Evolutionary conservation across 2,113 vertebrate genomes (phyloP).

Genomic region (Petrocephalus zakoni): DNA sequence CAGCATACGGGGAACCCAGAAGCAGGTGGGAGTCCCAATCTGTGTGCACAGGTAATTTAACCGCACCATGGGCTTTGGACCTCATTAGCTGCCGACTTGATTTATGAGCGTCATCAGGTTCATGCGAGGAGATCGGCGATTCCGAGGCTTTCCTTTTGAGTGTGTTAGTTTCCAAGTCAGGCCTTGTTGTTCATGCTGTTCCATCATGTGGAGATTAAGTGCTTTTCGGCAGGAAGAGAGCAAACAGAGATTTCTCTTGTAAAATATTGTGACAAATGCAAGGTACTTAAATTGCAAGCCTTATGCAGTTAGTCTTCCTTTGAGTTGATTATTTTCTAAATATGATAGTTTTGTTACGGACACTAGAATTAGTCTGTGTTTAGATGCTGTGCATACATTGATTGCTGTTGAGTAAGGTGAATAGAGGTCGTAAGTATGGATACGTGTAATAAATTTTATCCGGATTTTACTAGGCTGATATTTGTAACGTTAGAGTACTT

Average conservation of each 20-base stretch:
- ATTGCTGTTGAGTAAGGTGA: neutral
- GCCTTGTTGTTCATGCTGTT: neutral
- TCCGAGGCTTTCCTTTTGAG: slow-evolving; percentile 12
- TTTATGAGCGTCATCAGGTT: neutral
- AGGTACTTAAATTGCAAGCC: neutral
- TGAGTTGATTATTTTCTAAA: slow-evolving; percentile 10
- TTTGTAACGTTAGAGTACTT: neutral
- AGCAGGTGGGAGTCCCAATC: slow-evolving; percentile 13
- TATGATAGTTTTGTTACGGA: neutral
- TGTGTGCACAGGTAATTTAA: slow-evolving; percentile 23
- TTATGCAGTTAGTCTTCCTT: neutral
- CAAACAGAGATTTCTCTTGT: neutral
- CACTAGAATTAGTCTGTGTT: neutral
- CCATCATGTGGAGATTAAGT: slow-evolving; percentile 16
- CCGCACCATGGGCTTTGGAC: neutral
- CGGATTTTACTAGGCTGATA: neutral
- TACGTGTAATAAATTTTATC: neutral
- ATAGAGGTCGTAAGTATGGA: neutral
- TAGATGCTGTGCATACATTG: neutral
- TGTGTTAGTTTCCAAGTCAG: slow-evolving; percentile 16
- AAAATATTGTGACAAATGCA: slow-evolving; percentile 9
- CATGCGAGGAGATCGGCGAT: slow-evolving; percentile 12
- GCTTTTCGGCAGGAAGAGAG: neutral
- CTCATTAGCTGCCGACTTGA: neutral
- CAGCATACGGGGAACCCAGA: neutral